Conservation (phyloP, 2,888 invertebrate genomes). For the Digitonthophagus gazella region DNA sequence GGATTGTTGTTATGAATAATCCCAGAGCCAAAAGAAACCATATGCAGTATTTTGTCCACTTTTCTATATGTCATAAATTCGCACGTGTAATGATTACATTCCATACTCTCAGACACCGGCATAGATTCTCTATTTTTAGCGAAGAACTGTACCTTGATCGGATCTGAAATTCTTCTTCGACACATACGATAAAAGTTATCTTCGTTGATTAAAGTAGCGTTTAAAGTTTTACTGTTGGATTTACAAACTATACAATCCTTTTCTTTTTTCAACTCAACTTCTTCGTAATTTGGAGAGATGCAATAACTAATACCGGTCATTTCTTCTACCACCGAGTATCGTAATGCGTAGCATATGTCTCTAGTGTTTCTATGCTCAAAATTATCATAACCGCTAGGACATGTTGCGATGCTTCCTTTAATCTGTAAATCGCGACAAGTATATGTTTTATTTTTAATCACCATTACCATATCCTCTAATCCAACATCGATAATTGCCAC, state of each 20-base stretch:
- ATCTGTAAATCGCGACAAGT: background rate
- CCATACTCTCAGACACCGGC: background rate
- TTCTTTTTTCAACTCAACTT: background rate
- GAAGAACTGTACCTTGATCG: background rate
- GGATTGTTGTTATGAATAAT: no score
- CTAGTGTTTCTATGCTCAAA: background rate
- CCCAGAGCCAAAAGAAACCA: no score
- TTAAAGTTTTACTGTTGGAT: background rate
- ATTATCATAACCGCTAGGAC: conserved; percentile 6
- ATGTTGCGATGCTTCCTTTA: background rate
- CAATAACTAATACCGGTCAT: background rate
- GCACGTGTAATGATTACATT: background rate
- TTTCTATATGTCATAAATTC: background rate
- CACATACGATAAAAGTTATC: background rate
- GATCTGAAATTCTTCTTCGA: background rate
- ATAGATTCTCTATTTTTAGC: background rate
- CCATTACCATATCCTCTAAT: background rate
- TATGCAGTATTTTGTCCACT: no score
- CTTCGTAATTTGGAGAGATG: background rate
- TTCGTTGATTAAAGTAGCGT: background rate
- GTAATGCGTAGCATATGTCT: background rate
- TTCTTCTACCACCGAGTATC: background rate
- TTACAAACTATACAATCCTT: background rate
- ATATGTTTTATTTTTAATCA: background rate
- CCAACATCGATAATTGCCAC: background rate